These are phyloP conservation scores for Diachrysia chrysitis DNA, from an alignment of 2,888 invertebrate genomes.

Conservation along the genomic window DNA sequence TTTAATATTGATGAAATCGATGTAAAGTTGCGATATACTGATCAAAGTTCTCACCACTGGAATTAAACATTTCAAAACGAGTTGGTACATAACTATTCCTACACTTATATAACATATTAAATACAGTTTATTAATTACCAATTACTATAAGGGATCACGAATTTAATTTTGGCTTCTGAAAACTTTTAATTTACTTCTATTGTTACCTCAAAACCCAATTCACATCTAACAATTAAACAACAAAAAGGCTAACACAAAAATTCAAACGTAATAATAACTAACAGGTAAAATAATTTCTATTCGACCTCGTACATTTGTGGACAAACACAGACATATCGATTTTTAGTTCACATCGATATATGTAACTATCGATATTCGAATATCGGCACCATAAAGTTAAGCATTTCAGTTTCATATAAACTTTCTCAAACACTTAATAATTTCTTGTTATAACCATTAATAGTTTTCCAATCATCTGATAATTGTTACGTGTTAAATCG, in stretches of 20 bases:
- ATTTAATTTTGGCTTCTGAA: too few species aligned
- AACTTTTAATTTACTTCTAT: too few species aligned
- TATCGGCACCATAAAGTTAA: background rate
- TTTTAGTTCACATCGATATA: slow-evolving; percentile 25
- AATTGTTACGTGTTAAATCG: slow-evolving; percentile 1
- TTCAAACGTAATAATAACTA: too few species aligned
- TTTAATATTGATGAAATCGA: slow-evolving; percentile 4
- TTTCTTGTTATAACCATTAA: background rate
- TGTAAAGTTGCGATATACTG: background rate
- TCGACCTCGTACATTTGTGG: slow-evolving; percentile 26
- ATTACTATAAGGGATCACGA: too few species aligned
- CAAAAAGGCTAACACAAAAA: too few species aligned
- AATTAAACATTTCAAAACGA: too few species aligned
- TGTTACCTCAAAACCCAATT: too few species aligned
- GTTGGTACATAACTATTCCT: too few species aligned
- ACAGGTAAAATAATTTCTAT: too few species aligned
- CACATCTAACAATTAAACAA: too few species aligned
- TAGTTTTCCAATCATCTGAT: slow-evolving; percentile 2
- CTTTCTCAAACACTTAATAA: background rate
- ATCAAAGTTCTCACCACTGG: background rate
- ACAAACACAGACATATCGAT: slow-evolving; percentile 53
- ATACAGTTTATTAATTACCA: too few species aligned
- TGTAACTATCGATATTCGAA: background rate
- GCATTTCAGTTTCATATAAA: background rate
- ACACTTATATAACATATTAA: too few species aligned